Conservation (phyloP, 2,888 invertebrate genomes). For the Synanthedon tipuliformis region DNA sequence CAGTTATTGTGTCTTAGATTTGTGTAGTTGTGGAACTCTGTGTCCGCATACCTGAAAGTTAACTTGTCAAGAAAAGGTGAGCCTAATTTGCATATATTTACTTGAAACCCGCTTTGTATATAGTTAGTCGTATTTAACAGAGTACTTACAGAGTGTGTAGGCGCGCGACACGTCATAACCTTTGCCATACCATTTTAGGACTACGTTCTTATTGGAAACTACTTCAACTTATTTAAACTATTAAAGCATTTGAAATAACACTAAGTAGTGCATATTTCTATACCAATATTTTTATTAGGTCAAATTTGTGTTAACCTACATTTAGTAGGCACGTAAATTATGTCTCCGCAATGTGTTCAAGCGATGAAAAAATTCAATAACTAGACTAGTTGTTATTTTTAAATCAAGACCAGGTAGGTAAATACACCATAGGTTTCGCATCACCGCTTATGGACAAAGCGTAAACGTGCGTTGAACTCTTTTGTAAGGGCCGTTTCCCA, state of each 20-base stretch:
- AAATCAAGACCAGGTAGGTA: conserved; percentile 25
- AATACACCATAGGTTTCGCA: conserved; percentile 32
- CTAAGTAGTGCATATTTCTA: too few relatives aligned
- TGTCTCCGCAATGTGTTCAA: too few relatives aligned
- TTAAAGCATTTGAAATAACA: too few relatives aligned
- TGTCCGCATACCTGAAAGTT: conserved; percentile 44
- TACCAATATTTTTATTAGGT: too few relatives aligned
- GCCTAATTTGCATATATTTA: conserved; percentile 51
- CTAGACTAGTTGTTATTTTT: conserved; percentile 3
- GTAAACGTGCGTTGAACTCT: conserved; percentile 67
- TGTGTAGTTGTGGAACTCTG: conserved; percentile 37
- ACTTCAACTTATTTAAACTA: too few relatives aligned
- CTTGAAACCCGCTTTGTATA: conserved; percentile 37
- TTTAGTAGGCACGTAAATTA: too few relatives aligned
- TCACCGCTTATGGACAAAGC: conserved; percentile 46
- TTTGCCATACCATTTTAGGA: conserved; percentile 27
- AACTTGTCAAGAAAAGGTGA: conserved; percentile 51
- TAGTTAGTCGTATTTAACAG: conserved; percentile 18
- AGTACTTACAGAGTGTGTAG: conserved; percentile 32
- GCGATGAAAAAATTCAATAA: too few relatives aligned
- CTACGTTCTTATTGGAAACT: neutral
- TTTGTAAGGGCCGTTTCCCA: conserved; percentile 59
- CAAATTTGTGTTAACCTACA: too few relatives aligned
- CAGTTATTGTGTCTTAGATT: conserved; percentile 55
- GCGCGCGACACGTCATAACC: conserved; percentile 62